These are phyloP conservation scores for Columbina picui DNA, from an alignment of 2,113 vertebrate species.

Conservation along the genomic window DNA sequence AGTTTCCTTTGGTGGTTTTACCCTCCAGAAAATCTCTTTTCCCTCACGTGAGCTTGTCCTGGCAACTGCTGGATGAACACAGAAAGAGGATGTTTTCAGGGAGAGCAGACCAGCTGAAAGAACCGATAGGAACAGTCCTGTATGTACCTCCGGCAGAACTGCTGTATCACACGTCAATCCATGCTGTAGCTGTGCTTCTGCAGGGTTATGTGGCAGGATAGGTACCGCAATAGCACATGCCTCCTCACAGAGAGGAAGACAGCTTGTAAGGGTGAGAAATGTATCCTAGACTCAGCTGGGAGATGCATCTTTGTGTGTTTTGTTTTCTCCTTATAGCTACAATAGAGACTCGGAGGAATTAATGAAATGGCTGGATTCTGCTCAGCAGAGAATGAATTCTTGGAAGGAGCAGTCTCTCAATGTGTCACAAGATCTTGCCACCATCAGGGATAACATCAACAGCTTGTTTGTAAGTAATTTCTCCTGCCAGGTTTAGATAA, in stretches of 20 bases:
- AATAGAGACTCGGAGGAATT: constrained; percentile 74
- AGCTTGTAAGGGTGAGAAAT: background rate
- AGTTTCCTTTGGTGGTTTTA: background rate
- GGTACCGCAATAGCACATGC: background rate
- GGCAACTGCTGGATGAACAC: background rate
- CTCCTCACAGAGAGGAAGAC: background rate
- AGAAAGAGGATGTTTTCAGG: background rate
- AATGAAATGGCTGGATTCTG: constrained; percentile 80
- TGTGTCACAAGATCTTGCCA: constrained; percentile 73
- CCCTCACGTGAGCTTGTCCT: background rate
- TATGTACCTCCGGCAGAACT: background rate
- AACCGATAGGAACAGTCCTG: background rate
- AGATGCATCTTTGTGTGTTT: background rate
- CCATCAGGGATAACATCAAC: constrained; percentile 71
- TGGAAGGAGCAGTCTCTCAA: constrained; percentile 78
- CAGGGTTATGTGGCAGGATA: background rate
- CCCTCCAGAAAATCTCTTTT: background rate
- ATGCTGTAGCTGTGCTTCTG: background rate
- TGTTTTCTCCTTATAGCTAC: constrained; percentile 78
- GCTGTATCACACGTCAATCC: background rate
- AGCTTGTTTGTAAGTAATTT: constrained; percentile 82
- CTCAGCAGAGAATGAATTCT: constrained; percentile 76
- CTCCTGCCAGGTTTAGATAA: background rate
- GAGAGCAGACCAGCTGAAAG: background rate
- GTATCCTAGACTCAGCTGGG: background rate